A percentile compares a stretch with the other conserved stretches of the same genome.
Evolutionary conservation across 1,140 invertebrate species (phyloP).

Genomic region (Micrasema longulum): DNA sequence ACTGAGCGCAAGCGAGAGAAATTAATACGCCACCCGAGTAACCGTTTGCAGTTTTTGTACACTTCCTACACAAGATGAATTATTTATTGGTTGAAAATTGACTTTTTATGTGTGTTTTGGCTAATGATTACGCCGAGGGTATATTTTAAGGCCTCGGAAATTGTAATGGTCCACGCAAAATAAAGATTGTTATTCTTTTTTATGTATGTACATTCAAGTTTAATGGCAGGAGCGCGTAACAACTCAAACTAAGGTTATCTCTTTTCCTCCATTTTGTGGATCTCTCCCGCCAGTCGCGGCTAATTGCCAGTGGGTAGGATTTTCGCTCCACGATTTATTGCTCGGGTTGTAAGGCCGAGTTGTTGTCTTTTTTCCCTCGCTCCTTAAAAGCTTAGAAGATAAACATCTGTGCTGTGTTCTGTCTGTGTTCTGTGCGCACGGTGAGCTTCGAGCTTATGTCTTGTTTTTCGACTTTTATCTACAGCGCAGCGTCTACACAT

Average conservation of each 20-base stretch:
- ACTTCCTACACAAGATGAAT: too few species aligned
- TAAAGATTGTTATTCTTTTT: too few species aligned
- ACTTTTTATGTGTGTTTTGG: too few species aligned
- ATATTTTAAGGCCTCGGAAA: too few species aligned
- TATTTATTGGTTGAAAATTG: too few species aligned
- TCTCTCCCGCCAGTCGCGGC: slow-evolving; percentile 42
- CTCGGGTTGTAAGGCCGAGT: slow-evolving; percentile 38
- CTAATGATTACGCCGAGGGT: too few species aligned
- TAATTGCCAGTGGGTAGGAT: slow-evolving; percentile 54
- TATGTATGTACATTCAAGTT: too few species aligned
- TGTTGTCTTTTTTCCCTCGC: slow-evolving; percentile 39
- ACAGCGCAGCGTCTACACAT: slow-evolving; percentile 13
- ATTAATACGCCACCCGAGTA: not conserved
- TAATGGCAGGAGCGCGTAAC: slow-evolving; percentile 32
- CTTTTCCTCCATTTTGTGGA: slow-evolving; percentile 4
- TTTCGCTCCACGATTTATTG: slow-evolving; percentile 54
- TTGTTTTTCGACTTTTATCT: slow-evolving; percentile 23
- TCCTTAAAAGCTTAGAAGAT: slow-evolving; percentile 44
- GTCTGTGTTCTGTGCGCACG: not conserved
- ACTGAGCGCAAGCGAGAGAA: not conserved
- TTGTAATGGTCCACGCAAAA: too few species aligned
- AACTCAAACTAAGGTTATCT: slow-evolving; percentile 6
- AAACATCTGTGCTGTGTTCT: slow-evolving; percentile 32
- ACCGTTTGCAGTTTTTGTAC: not conserved
- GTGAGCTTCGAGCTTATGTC: slow-evolving; percentile 28